Evolutionary conservation across 2,113 vertebrate species (phyloP), one percentile per base, ranked within the genome.

Genomic region (Archocentrus centrarchus): DNA sequence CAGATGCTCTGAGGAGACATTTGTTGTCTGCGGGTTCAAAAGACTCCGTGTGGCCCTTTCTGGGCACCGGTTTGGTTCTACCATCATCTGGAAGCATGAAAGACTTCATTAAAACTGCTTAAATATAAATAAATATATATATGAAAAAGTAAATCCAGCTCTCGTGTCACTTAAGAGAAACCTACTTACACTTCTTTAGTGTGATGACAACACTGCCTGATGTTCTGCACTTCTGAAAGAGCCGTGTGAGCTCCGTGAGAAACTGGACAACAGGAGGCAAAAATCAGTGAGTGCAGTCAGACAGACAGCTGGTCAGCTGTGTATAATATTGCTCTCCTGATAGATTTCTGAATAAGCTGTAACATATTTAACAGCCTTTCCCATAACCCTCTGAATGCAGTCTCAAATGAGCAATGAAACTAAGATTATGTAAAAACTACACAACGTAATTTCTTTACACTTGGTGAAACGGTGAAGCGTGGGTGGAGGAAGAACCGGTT

Each of bases 11-110:
- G 82, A 99, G 79, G 73, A 99, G 97, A 96, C 98, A 99, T 84
- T 99, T 99, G 90, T 99, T 99, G 90, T 99, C 98, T 14, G 96
- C 94, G 4, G 98, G 98, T 78, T 99, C 98, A 84, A 97, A 97
- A 4, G 92, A 95, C 83, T 98, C 98, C 3, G 95, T 47, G 0
- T 97, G 94, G 55, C 98, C 97, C 91, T 99, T 99, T 83, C 96
- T 96, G 11, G 98, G 97, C 20, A 96, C 92, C 1, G 98, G 98
- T 90, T 98, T 99, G 75, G 98, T 99, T 90, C 98, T 96, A 3
- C 98, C 98, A 58, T 99, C 98, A 87, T 99, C 98, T 99, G 92
- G 18, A 83, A 37, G 35, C 13, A 20, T 22, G 0, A 77, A 62
- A 53, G 1, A 62, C 50, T 18, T 11, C 8, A 62, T 17, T 27